These are phyloP conservation scores for Psammodynastes pulverulentus DNA, from an alignment of 2,113 vertebrate genomes.

Conservation along the genomic window DNA sequence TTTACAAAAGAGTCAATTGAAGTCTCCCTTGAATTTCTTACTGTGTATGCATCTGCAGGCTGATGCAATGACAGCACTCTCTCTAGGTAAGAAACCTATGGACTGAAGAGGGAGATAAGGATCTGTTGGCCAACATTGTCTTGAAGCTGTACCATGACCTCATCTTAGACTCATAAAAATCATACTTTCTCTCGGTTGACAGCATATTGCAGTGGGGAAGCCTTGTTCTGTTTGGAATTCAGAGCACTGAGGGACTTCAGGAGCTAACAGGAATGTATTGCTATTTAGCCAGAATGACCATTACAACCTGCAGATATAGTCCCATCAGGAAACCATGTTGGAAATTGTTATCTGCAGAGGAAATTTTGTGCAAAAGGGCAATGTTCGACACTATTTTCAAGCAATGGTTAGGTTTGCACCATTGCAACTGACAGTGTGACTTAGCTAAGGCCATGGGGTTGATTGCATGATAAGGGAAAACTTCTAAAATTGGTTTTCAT, in stretches of 20 bases:
- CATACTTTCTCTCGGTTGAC: neutral
- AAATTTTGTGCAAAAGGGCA: neutral
- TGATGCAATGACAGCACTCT: neutral
- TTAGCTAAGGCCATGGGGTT: neutral
- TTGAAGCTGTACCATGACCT: neutral
- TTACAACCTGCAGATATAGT: neutral
- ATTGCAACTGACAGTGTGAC: neutral
- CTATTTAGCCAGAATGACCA: neutral
- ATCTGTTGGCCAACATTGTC: neutral
- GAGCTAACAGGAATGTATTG: neutral
- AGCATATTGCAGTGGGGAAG: neutral
- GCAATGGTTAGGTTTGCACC: neutral
- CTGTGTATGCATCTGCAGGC: neutral
- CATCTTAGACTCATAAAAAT: neutral
- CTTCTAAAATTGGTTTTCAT: neutral
- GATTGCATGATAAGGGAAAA: neutral
- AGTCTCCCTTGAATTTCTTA: neutral
- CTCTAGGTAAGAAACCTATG: neutral
- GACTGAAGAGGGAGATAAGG: neutral
- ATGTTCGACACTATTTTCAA: neutral
- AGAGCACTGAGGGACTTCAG: neutral
- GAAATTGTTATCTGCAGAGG: neutral
- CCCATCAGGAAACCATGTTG: neutral
- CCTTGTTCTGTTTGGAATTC: neutral
- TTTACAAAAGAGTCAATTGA: neutral